These are phyloP conservation scores for Coenobita brevimanus DNA, from an alignment of 1,140 invertebrate species.

Conservation along the genomic window DNA sequence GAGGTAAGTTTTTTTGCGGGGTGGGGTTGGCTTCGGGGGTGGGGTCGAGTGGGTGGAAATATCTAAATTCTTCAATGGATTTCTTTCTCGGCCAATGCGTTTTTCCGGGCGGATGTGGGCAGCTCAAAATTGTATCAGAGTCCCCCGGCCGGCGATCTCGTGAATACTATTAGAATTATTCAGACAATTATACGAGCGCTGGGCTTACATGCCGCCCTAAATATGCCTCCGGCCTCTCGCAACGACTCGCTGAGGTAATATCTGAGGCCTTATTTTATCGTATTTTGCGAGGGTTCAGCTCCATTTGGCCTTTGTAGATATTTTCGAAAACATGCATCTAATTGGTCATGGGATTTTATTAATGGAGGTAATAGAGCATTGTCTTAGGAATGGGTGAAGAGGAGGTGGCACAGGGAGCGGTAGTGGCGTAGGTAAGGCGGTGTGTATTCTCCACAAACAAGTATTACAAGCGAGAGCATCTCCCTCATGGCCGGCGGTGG, in stretches of 20 bases:
- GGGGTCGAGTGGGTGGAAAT: too few relatives aligned
- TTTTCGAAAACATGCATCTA: slow-evolving; percentile 54
- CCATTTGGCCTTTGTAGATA: slow-evolving; percentile 45
- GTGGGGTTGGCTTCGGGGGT: too few relatives aligned
- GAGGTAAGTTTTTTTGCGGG: too few relatives aligned
- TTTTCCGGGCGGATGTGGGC: neutral
- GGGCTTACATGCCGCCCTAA: slow-evolving; percentile 49
- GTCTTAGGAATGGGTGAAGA: slow-evolving; percentile 5
- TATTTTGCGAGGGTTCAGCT: slow-evolving; percentile 57
- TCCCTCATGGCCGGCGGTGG: slow-evolving; percentile 37
- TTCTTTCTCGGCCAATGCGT: too few relatives aligned
- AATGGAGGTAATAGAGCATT: slow-evolving; percentile 45
- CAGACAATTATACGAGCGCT: slow-evolving; percentile 58
- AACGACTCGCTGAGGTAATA: slow-evolving; percentile 63
- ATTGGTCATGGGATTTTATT: slow-evolving; percentile 48
- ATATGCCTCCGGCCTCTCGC: slow-evolving; percentile 46
- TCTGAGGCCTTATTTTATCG: slow-evolving; percentile 57
- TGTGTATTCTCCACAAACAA: slow-evolving; percentile 33
- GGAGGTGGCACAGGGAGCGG: neutral
- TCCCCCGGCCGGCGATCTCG: slow-evolving; percentile 33
- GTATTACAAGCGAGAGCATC: slow-evolving; percentile 42
- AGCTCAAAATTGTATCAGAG: slow-evolving; percentile 44
- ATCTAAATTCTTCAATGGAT: too few relatives aligned
- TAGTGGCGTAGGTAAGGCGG: neutral
- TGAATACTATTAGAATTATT: slow-evolving; percentile 62